Percentiles rank a stretch among this genome's conserved stretches.
Evolutionary conservation across 1,140 invertebrate genomes (phyloP).

Genomic region (Halesus radiatus): DNA sequence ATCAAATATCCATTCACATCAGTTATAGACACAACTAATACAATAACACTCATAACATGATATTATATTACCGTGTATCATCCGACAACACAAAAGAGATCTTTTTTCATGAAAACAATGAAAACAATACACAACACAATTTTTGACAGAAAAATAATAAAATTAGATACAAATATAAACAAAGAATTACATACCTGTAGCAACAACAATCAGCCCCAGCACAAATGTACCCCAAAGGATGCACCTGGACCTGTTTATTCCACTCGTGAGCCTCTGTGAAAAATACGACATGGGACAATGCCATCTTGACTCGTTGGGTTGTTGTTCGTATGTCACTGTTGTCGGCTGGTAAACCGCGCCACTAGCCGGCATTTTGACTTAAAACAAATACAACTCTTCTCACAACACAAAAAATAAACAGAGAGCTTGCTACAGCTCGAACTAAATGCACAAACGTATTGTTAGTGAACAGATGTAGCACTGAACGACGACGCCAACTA

Average conservation of each 20-base stretch:
- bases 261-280: conserved; percentile 70
- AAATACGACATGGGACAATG: conserved; percentile 73
- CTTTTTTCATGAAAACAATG: too few species aligned
- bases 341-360: conserved; percentile 80
- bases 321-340: conserved; percentile 78
- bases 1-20: too few species aligned
- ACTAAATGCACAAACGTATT: conserved; percentile 10
- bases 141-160: too few species aligned
- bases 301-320: conserved; percentile 68
- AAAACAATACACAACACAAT: too few species aligned
- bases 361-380: conserved; percentile 70
- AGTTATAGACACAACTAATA: too few species aligned
- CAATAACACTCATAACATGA: too few species aligned
- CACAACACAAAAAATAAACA: conserved; percentile 27
- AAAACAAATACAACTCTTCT: conserved; percentile 9
- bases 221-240: conserved; percentile 61
- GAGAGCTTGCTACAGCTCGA: background rate
- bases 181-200: conserved; percentile 16
- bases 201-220: conserved; percentile 46
- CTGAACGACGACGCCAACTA: conserved; percentile 9
- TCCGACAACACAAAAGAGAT: too few species aligned
- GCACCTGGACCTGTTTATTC: conserved; percentile 66
- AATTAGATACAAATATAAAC: too few species aligned
- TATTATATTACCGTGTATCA: too few species aligned
- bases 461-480: conserved; percentile 21